Conservation (phyloP, 2,113 vertebrate species). For the Misgurnus mizolepis region DNA sequence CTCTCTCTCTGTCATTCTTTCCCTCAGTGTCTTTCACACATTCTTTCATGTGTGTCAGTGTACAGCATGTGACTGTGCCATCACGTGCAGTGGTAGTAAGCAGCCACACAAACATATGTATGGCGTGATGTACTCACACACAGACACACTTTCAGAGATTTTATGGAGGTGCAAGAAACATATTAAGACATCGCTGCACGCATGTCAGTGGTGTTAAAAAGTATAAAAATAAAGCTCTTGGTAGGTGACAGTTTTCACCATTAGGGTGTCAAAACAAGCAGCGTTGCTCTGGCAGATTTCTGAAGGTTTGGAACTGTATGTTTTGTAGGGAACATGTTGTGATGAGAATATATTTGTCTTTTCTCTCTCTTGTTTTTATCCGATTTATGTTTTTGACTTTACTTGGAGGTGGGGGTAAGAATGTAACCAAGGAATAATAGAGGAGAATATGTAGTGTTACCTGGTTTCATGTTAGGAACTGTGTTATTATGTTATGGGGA, state of each 20-base stretch:
- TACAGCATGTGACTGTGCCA: constrained; percentile 37
- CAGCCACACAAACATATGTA: constrained; percentile 23
- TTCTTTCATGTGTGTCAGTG: constrained; percentile 7
- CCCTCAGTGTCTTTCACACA: background rate
- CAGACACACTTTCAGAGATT: constrained; percentile 4
- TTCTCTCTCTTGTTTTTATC: background rate
- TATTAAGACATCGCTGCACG: constrained; percentile 18
- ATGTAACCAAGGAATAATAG: background rate
- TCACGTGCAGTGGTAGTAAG: constrained; percentile 31
- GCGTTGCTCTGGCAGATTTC: background rate
- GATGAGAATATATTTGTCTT: background rate
- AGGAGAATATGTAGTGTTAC: background rate
- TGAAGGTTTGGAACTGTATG: background rate
- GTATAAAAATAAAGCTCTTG: background rate
- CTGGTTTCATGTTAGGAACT: background rate
- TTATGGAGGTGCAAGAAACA: constrained; percentile 15
- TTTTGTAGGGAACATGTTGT: background rate
- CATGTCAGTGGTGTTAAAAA: constrained; percentile 26
- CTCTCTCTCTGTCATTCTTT: background rate
- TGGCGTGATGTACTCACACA: background rate
- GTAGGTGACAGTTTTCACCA: background rate
- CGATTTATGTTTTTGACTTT: background rate
- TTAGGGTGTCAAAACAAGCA: background rate
- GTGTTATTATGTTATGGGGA: too few species aligned
- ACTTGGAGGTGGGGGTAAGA: background rate